These are phyloP conservation scores for Paedocypris sp. DNA, from an alignment of 2,113 vertebrate genomes.

Conservation along the genomic window DNA sequence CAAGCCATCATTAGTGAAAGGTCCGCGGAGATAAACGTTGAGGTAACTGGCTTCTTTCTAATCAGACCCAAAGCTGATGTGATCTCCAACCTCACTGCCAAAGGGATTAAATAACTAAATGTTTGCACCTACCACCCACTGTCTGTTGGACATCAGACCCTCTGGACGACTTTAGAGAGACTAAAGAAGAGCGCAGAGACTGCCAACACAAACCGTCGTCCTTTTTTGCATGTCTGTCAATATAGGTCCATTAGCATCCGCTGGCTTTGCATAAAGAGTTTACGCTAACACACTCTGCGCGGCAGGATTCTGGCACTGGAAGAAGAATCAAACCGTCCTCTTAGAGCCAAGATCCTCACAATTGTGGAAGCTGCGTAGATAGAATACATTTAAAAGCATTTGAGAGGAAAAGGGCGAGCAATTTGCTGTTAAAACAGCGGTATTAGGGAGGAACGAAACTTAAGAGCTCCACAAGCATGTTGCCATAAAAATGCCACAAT, in stretches of 20 bases:
- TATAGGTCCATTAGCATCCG: constrained; percentile 22
- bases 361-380: constrained; percentile 7
- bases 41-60: constrained; percentile 17
- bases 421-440: background rate
- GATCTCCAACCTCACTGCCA: constrained; percentile 28
- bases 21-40: background rate
- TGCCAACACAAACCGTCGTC: constrained; percentile 35
- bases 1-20: constrained; percentile 20
- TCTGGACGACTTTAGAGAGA: constrained; percentile 18
- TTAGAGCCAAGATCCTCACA: constrained; percentile 11
- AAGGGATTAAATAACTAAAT: constrained; percentile 37
- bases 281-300: constrained; percentile 10
- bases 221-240: constrained; percentile 28
- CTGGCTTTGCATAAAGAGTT: constrained; percentile 11
- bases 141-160: constrained; percentile 21
- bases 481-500: background rate
- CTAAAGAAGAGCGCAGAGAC: constrained; percentile 11
- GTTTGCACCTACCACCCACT: constrained; percentile 40
- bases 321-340: background rate
- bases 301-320: constrained; percentile 12
- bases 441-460: background rate
- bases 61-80: constrained; percentile 32
- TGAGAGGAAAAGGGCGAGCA: background rate
- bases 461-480: too few species aligned
- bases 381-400: constrained; percentile 11